A percentile compares a stretch with the other conserved stretches of the same genome.
phyloP scores from a whole-genome alignment of 2,888 invertebrate genomes.

The Drosophila hawaiiensis region DNA sequence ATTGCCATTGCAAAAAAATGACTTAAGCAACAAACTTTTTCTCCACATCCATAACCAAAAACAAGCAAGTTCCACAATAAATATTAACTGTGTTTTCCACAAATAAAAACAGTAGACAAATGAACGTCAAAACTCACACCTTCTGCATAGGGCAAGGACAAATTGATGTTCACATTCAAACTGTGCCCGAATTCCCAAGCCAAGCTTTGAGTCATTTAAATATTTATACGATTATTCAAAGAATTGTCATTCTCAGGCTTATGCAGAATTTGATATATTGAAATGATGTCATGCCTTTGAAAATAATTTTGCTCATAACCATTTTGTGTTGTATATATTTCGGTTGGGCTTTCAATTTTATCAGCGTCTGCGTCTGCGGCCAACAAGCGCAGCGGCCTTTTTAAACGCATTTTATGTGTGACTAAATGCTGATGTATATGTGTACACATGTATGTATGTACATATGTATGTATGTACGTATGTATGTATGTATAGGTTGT shows the following conservation, averaged over 20 bases:
- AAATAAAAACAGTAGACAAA: constrained; percentile 6
- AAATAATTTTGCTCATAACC: constrained; percentile 45
- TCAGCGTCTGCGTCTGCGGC: constrained; percentile 51
- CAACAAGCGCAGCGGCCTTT: constrained; percentile 63
- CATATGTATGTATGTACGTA: background rate
- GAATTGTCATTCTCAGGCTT: constrained; percentile 57
- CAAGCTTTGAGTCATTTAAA: constrained; percentile 53
- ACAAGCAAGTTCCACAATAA: constrained; percentile 18
- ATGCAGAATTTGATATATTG: constrained; percentile 52
- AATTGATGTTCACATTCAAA: constrained; percentile 16
- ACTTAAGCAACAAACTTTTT: constrained; percentile 60
- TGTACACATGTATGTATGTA: constrained; percentile 5
- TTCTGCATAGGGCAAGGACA: constrained; percentile 47
- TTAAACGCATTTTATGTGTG: constrained; percentile 75
- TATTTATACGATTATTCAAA: constrained; percentile 32
- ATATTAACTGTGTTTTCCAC: constrained; percentile 23
- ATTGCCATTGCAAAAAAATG: constrained; percentile 39
- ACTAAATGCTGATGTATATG: constrained; percentile 37
- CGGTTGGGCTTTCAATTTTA: constrained; percentile 47
- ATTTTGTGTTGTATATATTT: constrained; percentile 23
- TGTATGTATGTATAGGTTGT: constrained; percentile 34
- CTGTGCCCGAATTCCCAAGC: constrained; percentile 27
- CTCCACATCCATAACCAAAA: background rate
- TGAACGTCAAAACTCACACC: constrained; percentile 33
- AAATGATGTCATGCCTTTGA: constrained; percentile 70